Conservation (phyloP, 1,140 invertebrate genomes). For the Daktulosphaira vitifoliae region DNA sequence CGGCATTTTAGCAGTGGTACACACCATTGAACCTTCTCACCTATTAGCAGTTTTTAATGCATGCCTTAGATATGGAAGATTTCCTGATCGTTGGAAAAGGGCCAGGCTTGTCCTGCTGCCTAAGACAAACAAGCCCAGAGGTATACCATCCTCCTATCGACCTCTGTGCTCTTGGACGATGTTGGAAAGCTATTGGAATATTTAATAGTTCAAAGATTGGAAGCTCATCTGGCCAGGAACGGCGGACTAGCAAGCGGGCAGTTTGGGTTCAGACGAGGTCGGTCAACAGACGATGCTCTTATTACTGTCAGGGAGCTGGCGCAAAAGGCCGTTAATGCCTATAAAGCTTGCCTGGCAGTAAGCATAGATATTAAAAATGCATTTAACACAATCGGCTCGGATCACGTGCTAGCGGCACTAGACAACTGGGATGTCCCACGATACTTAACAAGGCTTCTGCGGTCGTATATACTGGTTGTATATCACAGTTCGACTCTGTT, state of each 20-base stretch:
- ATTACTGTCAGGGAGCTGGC: background rate
- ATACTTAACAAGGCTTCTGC: background rate
- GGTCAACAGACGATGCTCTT: background rate
- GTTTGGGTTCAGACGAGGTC: background rate
- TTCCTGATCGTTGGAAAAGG: background rate
- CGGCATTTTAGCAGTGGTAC: background rate
- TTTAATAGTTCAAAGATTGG: background rate
- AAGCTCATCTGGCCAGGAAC: background rate
- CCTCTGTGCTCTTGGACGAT: constrained; percentile 37
- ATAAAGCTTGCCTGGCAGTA: background rate
- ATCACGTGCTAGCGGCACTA: background rate
- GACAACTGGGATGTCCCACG: background rate
- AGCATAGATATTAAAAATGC: background rate
- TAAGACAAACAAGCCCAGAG: constrained; percentile 32
- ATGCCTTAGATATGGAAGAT: background rate
- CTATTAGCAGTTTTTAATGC: background rate
- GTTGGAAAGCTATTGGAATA: constrained; percentile 36
- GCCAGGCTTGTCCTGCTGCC: constrained; percentile 30
- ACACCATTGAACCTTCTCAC: background rate
- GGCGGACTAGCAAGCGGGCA: background rate
- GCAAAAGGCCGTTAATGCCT: background rate
- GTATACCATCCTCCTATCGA: constrained; percentile 30
- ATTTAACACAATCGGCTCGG: background rate
- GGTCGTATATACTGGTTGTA: background rate
- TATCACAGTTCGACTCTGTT: accelerated